Conservation (phyloP, 2,888 invertebrate species). For the Cerceris ruficornis region DNA sequence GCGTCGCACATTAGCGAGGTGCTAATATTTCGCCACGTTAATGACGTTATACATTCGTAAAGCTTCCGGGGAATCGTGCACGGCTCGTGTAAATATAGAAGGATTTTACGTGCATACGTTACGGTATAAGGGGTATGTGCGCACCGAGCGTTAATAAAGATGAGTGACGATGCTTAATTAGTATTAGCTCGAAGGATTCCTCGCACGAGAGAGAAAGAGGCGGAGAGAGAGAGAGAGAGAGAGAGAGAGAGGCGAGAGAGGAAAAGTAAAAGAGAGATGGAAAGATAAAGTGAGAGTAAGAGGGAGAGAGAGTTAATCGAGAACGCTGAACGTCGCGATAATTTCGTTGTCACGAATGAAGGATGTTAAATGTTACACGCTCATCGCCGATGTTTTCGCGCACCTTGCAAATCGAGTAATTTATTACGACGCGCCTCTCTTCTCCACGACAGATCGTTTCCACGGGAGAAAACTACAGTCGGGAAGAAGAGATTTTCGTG, state of each 20-base stretch:
- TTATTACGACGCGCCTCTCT: slow-evolving; percentile 23
- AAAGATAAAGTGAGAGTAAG: neutral
- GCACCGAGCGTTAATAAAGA: slow-evolving; percentile 59
- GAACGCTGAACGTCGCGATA: slow-evolving; percentile 40
- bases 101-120: slow-evolving; percentile 25
- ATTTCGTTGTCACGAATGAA: slow-evolving; percentile 44
- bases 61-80: neutral
- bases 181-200: slow-evolving; percentile 54
- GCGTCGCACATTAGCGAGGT: neutral
- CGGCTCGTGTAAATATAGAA: slow-evolving; percentile 10
- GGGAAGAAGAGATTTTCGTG: too few species aligned
- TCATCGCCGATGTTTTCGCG: slow-evolving; percentile 26
- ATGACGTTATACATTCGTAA: slow-evolving; percentile 21
- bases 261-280: too few species aligned
- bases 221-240: slow-evolving; percentile 39
- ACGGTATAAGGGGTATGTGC: slow-evolving; percentile 13
- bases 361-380: slow-evolving; percentile 29
- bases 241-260: slow-evolving; percentile 26
- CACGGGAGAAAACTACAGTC: too few species aligned
- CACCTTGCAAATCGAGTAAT: slow-evolving; percentile 23
- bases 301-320: slow-evolving; percentile 48
- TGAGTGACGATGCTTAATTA: slow-evolving; percentile 63
- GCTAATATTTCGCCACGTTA: slow-evolving; percentile 25
- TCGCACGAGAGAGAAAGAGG: slow-evolving; percentile 9
- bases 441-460: too few species aligned